Base-by-base conservation (phyloP, 2,797 vertebrate species). In the Corythornis leucogaster region DNA sequence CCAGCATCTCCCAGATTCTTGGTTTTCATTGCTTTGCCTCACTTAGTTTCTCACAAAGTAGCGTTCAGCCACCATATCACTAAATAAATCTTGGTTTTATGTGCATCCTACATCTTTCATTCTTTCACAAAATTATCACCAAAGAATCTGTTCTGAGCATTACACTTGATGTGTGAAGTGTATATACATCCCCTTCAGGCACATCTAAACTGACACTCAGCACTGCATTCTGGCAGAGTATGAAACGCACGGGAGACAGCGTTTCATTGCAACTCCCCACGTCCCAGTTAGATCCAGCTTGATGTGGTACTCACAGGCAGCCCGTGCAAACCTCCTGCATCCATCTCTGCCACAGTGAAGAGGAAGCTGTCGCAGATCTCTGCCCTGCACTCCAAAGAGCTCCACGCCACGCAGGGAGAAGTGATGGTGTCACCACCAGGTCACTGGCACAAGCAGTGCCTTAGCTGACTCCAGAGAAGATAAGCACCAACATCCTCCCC, bases 221-320 rank as follows among this genome's bases (percentile, higher is more conserved):
- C 40, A 45, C 40, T 87, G 24, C 8, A 0, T 61, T 64, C 81
- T 69, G 40, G 12, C 22, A 63, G 35, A 87, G 53, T 25, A 70
- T 43, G 87, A 87, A 66, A 35, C 55, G 9, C 28, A 58, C 78
- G 33, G 43, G 76, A 93, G 30, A 85, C 3, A 71, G 22, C n/a
- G 40, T 64, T 90, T 92, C 42, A 59, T 14, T 71, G 31, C 57
- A 87, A n/a, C 55, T 75, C 69, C 57, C 24, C 22, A 11, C 43
- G 53, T 76, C 69, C 71, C 70, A 20, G 54, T 82, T 40, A 46
- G 43, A 73, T 66, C 97, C 71, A 73, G 92, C 94, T 97, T 97
- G 96, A 43, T 5, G 21, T 26, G 53, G n/a, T 97, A 98, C 98
- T 98, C 95, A 98, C 98, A 1, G 98, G 97, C 80, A 98, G 82